These are phyloP conservation scores for Canis aureus DNA, from an alignment of 2,113 vertebrate genomes.

Conservation along the genomic window DNA sequence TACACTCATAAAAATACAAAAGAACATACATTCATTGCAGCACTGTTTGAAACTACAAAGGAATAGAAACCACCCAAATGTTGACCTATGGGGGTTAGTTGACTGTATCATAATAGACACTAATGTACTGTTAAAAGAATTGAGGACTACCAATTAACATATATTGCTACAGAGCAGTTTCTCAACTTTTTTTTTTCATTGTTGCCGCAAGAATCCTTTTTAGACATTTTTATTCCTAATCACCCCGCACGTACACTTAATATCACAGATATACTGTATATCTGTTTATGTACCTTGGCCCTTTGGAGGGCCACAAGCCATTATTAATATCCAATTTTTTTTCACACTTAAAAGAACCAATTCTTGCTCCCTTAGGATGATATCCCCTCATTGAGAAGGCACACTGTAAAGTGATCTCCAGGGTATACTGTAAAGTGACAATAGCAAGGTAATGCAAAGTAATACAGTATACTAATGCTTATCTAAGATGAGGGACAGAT, in stretches of 20 bases:
- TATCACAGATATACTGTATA: background rate
- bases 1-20: slow-evolving; percentile 39
- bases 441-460: background rate
- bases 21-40: background rate
- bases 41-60: background rate
- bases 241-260: background rate
- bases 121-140: background rate
- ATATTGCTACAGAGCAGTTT: background rate
- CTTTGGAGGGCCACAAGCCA: background rate
- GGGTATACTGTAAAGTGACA: background rate
- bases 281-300: background rate
- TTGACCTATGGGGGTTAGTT: background rate
- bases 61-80: slow-evolving; percentile 38
- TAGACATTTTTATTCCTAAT: slow-evolving; percentile 21
- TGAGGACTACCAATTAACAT: background rate
- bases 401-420: background rate
- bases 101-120: background rate
- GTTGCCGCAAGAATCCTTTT: background rate
- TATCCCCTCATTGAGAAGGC: background rate
- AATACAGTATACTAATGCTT: background rate
- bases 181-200: slow-evolving; percentile 8
- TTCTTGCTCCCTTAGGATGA: background rate
- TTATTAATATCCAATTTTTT: background rate
- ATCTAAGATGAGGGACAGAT: background rate
- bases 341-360: slow-evolving; percentile 25